Evolutionary conservation across 2,888 invertebrate species (phyloP), one percentile per base, ranked within the genome.

Genomic region (Eristalis arbustorum): DNA sequence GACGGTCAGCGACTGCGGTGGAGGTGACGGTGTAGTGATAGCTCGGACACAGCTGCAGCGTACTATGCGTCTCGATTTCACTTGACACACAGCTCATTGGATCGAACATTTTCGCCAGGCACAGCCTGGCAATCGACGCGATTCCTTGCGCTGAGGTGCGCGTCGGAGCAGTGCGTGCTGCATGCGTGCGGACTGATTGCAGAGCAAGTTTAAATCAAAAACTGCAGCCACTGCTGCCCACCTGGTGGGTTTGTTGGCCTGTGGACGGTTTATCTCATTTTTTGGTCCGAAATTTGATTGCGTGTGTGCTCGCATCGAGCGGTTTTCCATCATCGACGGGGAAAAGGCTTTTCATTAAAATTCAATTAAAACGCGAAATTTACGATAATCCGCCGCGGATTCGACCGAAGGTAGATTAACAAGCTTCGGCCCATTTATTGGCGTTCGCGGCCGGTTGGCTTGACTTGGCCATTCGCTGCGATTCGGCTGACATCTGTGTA

Each of bases 281-380:
- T 56, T 83, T 13, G 37, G 13, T 64, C 63, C 28, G 66, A 78
- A 71, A 74, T 79, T 71, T 72, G 72, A 83, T 83, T 83, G 83
- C 87, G 63, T 83, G 63, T 83, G 87, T 72, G 83, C 79, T 64
- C 67, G 67, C 66, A 56, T 61, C 61, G 64, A 82, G 74, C 59
- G 78, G 78, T 83, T 87, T 87, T 87, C 83, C 87, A 87, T 83
- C 83, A 85, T 74, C 66, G 49, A 8, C 63, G 18, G 67, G 37
- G 71, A 83, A 83, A 83, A 87, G 72, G 31, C 78, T 75, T 87
- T 87, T 87, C 78, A 87, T 82, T 87, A 87, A 87, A 87, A 83
- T 87, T 87, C 83, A 87, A 87, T 87, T 87, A 83, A 87, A 87
- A 67, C 83, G 67, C 57, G 49, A 82, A 87, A 83, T 83, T 78